Percentiles rank a stretch among this genome's conserved stretches.
phyloP scores from a whole-genome alignment of 2,888 invertebrate genomes.

The Calameuta idolon region DNA sequence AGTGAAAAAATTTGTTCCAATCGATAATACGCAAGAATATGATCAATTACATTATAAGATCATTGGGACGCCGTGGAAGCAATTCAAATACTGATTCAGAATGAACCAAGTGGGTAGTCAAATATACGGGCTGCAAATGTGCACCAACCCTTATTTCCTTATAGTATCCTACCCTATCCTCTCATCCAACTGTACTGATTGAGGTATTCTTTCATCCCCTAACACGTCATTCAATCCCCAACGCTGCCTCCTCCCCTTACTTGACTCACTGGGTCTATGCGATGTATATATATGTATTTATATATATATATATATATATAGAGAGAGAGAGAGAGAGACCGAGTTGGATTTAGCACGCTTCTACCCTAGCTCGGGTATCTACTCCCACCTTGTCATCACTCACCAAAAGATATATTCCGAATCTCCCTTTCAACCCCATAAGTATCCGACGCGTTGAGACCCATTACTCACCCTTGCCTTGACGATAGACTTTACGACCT shows the following conservation, averaged over 20 bases:
- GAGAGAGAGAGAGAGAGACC: background rate
- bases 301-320: too few relatives aligned
- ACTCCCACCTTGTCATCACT: background rate
- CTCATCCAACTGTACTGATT: conserved; percentile 1
- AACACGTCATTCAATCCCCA: background rate
- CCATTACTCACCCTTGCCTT: background rate
- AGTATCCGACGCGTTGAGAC: background rate
- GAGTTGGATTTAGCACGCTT: background rate
- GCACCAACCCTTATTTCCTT: background rate
- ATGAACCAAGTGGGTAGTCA: background rate
- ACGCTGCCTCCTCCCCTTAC: background rate
- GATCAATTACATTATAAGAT: background rate
- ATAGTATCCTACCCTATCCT: background rate
- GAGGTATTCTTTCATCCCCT: conserved; percentile 9
- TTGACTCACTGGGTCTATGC: conserved; percentile 12
- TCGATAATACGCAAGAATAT: background rate
- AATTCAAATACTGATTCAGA: background rate
- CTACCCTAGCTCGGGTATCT: background rate
- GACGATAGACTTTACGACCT: conserved; percentile 1
- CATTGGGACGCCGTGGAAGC: background rate
- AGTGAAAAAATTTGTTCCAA: background rate
- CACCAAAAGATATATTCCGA: background rate
- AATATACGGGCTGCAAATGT: conserved; percentile 7
- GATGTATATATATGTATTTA: conserved; percentile 18
- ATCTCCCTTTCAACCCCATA: conserved; percentile 6